Base-by-base conservation (phyloP, 2,113 vertebrate genomes). In the Parus major region DNA sequence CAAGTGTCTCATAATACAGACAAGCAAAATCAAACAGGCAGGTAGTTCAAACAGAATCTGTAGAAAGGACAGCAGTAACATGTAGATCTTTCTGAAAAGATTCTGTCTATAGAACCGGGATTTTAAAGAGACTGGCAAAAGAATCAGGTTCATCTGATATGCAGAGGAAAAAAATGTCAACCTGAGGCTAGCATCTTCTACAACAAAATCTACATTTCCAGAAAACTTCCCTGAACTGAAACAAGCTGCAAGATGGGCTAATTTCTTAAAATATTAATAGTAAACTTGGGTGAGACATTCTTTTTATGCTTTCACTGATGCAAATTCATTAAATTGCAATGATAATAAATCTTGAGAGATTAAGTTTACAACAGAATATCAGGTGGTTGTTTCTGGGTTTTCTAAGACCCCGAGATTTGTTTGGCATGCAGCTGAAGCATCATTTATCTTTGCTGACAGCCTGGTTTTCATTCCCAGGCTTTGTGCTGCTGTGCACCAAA, bases 391-490 rank as follows among this genome's bases (percentile, higher is more conserved):
- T 90, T 73, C 76, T 69, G 69, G 7, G 5, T 2, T 75, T 87
- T 83, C 66, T 22, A 39, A 71, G 69, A 71, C n/a, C 56, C 47
- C 0, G 0, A 85, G 77, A 88, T 82, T 42, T 78, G 60, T 79
- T 90, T 92, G 83, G 82, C 72, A 41, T 19, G 88, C 65, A 86
- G 86, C 88, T 93, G 92, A 92, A 46, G 76, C 68, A 49, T 64
- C 60, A 47, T 84, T 88, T 88, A 7, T 96, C 93, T 78, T 77
- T 93, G 90, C 94, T 92, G 90, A 93, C 93, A 88, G 88, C 63
- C 72, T 9, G 5, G 72, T 86, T 94, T 79, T 75, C 27, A 6
- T 88, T 86, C 75, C 69, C 70, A 35, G 71, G 20, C 41, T 61
- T 15, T 79, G 84, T 66, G 87, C 94, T 94, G 79, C 90, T 59